Evolutionary conservation across 2,888 invertebrate species (phyloP).

Genomic region (Melinaea marsaeus): DNA sequence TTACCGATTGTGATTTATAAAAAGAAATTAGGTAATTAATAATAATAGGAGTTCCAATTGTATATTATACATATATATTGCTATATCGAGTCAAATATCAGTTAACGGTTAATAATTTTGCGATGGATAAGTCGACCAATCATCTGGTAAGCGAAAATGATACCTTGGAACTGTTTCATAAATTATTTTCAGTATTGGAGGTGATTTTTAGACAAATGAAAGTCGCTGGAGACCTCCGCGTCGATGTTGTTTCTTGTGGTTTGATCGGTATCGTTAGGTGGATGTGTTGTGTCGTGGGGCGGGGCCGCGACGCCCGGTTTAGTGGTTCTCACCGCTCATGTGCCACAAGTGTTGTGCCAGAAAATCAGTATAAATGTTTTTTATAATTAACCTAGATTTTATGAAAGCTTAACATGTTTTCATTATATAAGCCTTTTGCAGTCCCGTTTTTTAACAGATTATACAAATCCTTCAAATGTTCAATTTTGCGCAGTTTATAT

Average conservation of each 20-base stretch:
- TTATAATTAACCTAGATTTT: conserved; percentile 18
- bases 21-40: conserved; percentile 73
- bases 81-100: conserved; percentile 57
- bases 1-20: conserved; percentile 75
- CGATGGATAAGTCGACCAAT: conserved; percentile 31
- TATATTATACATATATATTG: conserved; percentile 73
- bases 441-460: conserved; percentile 4
- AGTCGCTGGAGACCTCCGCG: conserved; percentile 19
- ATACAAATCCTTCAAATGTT: conserved; percentile 13
- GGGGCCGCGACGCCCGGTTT: conserved; percentile 25
- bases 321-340: conserved; percentile 32
- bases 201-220: conserved; percentile 26
- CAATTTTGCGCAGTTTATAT: conserved; percentile 20
- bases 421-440: conserved; percentile 1
- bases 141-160: conserved; percentile 30
- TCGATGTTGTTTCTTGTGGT: conserved; percentile 20
- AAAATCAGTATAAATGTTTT: conserved; percentile 15
- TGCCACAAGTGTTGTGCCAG: conserved; percentile 31
- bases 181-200: conserved; percentile 36
- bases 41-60: conserved; percentile 78
- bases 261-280: conserved; percentile 20
- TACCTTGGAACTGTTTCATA: conserved; percentile 29
- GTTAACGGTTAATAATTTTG: conserved; percentile 35
- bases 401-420: conserved; percentile 15
- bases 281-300: conserved; percentile 15